phyloP scores from a whole-genome alignment of 2,797 vertebrate genomes.

The Enteromius mattozi region DNA sequence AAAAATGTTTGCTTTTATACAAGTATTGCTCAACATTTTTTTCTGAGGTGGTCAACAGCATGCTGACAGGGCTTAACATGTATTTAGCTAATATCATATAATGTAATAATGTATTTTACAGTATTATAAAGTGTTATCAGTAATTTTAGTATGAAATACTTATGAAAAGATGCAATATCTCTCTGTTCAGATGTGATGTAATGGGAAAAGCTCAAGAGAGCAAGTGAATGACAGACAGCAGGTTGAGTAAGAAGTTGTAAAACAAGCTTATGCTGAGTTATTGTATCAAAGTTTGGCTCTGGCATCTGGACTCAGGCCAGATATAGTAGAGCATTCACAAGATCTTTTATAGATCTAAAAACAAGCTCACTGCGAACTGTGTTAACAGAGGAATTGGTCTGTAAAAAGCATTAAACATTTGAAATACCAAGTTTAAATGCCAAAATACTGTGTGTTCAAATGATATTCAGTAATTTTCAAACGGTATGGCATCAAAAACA shows the following conservation, averaged over 20 bases:
- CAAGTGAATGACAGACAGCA: conserved; percentile 21
- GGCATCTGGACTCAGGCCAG: conserved; percentile 12
- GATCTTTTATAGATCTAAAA: conserved; percentile 14
- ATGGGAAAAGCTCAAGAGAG: neutral
- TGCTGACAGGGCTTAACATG: conserved; percentile 1
- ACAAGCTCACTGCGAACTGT: neutral
- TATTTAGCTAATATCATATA: conserved; percentile 1
- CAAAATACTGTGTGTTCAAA: neutral
- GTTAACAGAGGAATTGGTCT: neutral
- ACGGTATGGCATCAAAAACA: neutral
- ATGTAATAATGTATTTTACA: neutral
- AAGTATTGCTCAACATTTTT: neutral
- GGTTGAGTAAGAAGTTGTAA: conserved; percentile 14
- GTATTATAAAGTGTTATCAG: neutral
- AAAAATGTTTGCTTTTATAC: neutral
- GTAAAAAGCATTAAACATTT: neutral
- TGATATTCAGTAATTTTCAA: neutral
- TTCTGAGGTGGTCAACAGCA: too few relatives aligned
- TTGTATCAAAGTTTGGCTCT: conserved; percentile 15
- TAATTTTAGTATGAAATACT: neutral
- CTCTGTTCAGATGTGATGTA: conserved; percentile 6
- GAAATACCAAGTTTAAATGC: neutral
- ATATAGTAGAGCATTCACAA: conserved; percentile 5
- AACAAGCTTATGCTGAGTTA: conserved; percentile 14
- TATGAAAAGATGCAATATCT: neutral